Conservation (phyloP, 2,888 invertebrate species). For the Linnaemya tessellans region DNA sequence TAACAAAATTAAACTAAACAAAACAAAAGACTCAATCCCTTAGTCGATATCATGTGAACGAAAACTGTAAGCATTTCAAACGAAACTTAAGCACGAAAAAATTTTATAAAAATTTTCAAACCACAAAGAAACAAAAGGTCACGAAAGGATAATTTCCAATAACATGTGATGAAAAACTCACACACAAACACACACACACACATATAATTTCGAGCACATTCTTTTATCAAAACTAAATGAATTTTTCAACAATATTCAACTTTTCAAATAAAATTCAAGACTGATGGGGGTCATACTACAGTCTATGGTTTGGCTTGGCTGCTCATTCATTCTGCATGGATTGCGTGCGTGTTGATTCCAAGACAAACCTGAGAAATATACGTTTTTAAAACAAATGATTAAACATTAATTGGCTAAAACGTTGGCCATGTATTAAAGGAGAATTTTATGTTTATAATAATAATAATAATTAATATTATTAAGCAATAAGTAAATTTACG, state of each 20-base stretch:
- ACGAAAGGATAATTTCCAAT: conserved; percentile 74
- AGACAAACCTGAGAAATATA: conserved; percentile 63
- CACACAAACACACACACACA: conserved; percentile 38
- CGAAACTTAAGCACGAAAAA: neutral
- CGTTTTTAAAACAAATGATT: conserved; percentile 64
- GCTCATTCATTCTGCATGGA: neutral
- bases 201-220: conserved; percentile 25
- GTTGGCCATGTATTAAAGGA: conserved; percentile 51
- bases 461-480: conserved; percentile 58
- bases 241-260: conserved; percentile 60
- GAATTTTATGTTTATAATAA: neutral
- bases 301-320: neutral
- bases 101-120: conserved; percentile 21
- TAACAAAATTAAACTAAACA: conserved; percentile 64
- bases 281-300: conserved; percentile 60
- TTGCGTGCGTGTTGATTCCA: conserved; percentile 63
- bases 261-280: conserved; percentile 47
- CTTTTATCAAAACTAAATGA: conserved; percentile 38
- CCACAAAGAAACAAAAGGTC: conserved; percentile 71
- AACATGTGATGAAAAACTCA: conserved; percentile 65
- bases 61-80: conserved; percentile 40
- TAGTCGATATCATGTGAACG: too few relatives aligned
- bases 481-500: conserved; percentile 55
- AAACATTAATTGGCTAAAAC: conserved; percentile 63
- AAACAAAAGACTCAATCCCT: conserved; percentile 57